Base-by-base conservation (phyloP, 2,888 invertebrate genomes). In the Trichogramma dendrolimi region DNA sequence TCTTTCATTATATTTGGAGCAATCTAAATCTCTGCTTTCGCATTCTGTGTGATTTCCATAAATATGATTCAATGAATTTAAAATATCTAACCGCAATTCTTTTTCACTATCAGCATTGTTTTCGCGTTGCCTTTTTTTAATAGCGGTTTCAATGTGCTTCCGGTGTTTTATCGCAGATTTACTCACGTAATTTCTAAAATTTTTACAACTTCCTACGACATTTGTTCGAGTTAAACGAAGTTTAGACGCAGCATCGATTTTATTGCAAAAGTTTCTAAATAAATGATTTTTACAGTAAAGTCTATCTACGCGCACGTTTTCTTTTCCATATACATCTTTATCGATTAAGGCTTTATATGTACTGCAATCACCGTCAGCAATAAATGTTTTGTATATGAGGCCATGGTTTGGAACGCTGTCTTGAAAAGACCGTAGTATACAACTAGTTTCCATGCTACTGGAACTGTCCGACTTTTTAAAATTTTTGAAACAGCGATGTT, bases 41-140 rank as follows among this genome's bases (percentile, higher is more conserved):
- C 56, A 63, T 8, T 57, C 4, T 27, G 53, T 53, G 11, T 63
- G 55, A n/a, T 60, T 55, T 1, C 58, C 58, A 39, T 55, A 60
- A 39, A 63, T 46, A 43, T 63, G 60, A 51, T 55, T 56, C 1
- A 50, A 46, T 43, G 60, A 41, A 47, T 60, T 60, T 2, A 50
- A n/a, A 4, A 57, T 52, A 10, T 61, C n/a, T n/a, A n/a, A n/a
- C n/a, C n/a, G n/a, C n/a, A n/a, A n/a, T 44, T 47, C 51, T 10
- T 40, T 50, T 44, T n/a, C 55, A 40, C 10, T n/a, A 7, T 10
- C 38, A 8, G 5, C 8, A 48, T 48, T 56, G 56, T 7, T 27
- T 27, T 41, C 14, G 42, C 14, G 47, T 14, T 11, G 38, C 40
- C 44, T 47, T 10, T 8, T 55, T 6, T 38, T 14, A 6, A 61